Conservation (phyloP, 2,797 vertebrate species). For the Pseudochaenichthys georgianus region DNA sequence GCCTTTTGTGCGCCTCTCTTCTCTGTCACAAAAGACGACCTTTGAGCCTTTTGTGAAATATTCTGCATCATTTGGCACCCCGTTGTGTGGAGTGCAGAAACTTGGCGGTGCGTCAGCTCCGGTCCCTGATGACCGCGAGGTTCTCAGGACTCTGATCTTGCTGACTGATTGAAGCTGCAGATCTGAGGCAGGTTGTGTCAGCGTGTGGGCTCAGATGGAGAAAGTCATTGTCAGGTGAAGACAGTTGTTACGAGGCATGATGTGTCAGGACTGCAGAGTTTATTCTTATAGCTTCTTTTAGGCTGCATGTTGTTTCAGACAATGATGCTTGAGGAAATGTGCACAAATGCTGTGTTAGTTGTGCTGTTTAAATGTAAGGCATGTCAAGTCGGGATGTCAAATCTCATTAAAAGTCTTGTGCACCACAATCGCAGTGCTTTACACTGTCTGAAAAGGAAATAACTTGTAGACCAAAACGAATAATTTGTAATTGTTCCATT, state of each 20-base stretch:
- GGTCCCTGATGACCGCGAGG: conserved; percentile 57
- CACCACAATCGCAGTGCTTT: background rate
- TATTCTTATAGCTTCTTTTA: conserved; percentile 4
- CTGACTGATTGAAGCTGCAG: conserved; percentile 69
- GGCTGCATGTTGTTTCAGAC: background rate
- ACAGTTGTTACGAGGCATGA: conserved; percentile 1
- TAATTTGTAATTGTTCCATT: conserved; percentile 12
- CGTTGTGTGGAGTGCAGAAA: conserved; percentile 33
- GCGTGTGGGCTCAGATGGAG: conserved; percentile 51
- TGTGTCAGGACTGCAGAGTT: conserved; percentile 7
- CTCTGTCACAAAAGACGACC: conserved; percentile 24
- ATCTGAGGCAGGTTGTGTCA: conserved; percentile 45
- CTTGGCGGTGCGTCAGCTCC: conserved; percentile 52
- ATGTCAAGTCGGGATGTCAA: too few species aligned
- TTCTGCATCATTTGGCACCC: conserved; percentile 44
- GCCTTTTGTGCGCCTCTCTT: conserved; percentile 16
- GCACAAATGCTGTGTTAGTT: background rate
- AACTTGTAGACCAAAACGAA: background rate
- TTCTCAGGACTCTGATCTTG: conserved; percentile 44
- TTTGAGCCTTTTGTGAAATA: conserved; percentile 54
- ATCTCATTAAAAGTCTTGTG: background rate
- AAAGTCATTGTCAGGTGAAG: conserved; percentile 49
- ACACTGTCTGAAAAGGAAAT: too few species aligned
- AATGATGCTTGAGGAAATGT: conserved; percentile 1
- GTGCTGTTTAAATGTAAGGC: background rate